Base-by-base conservation (phyloP, 2,888 invertebrate species). In the Mesorhabditis belari region DNA sequence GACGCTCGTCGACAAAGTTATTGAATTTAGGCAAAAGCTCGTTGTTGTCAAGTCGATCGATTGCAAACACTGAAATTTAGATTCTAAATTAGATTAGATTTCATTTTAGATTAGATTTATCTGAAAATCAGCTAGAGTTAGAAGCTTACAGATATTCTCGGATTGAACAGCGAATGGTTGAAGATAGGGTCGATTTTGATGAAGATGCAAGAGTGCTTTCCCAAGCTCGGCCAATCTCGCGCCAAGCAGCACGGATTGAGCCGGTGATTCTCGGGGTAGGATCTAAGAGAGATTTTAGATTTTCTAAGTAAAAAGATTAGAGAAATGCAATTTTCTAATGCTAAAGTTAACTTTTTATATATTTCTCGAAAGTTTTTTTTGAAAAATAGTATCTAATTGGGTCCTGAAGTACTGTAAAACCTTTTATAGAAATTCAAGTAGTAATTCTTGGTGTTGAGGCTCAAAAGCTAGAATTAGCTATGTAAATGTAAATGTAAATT, bases 1-100 rank as follows among this genome's bases (percentile, higher is more conserved):
- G 63, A 17, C 73, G 65, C 3, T 63, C 60, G 58, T 73, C 73
- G 49, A 73, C 59, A 55, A 73, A 71, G 35, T 69, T 69, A 54
- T 71, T 70, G 60, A 73, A 73, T 25, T 73, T 71, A 1, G 73
- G 73, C 19, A 74, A 58, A 49, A 66, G 29, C 49, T 65, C 60
- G 2, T 61, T 60, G 54, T 68, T 66, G 24, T 71, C 71, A 3
- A 71, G 57, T 28, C 65, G 68, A 28, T 74, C 73, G 5, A 69
- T 58, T 17, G 70, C 62, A 49, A 73, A 74, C 3, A 71, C 72
- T 74, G 44, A 35, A 35, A 35, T 12, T 6, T 12, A 17, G 35
- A 6, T 35, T 35, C 17, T 35, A 6, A 35, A 35, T 35, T 35
- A 12, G 35, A 17, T 12, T 35, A 35, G 35, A 35, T 12, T 35